Base-by-base conservation (phyloP, 2,797 vertebrate genomes). In the Etheostoma perlongum region DNA sequence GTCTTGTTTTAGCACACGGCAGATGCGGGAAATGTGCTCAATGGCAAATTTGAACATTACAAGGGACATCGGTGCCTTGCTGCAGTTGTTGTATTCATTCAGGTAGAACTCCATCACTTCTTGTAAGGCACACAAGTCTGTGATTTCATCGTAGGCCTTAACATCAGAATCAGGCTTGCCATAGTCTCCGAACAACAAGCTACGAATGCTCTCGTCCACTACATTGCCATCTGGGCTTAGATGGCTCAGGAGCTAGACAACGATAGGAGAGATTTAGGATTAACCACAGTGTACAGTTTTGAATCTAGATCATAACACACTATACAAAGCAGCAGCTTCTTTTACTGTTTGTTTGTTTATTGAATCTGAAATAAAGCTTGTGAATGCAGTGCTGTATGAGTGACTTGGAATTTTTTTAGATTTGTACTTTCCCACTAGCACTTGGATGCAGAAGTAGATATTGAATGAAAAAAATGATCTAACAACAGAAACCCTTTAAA, bases 41-140 rank as follows among this genome's bases (percentile, higher is more conserved):
- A 98, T 96, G 47, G 97, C 97, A 54, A 98, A 98, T 86, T 93
- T 95, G 93, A 98, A 99, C 97, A 99, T 96, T 18, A 99, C 97
- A 57, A 99, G 91, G 53, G 96, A 93, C 97, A 98, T 98, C 0
- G 97, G 97, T 1, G 97, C 93, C 89, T 96, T 98, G 95, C 96
- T 98, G 87, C 95, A 76, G 15, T 90, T 96, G 94, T 99, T 99
- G 93, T 95, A 97, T 49, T 99, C 97, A 10, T 96, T 95, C 30
- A 99, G 93, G 82, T 99, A 98, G 84, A 92, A 90, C 64, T 99
- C 97, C 97, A 99, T 97, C 79, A 96, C 91, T 0, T 65, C 36
- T 1, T 96, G 97, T 70, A 99, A 93, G 0, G 81, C 65, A 1
- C 33, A 75, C 46, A 98, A 82, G 87, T 98, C 96, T 11, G 89